phyloP scores from a whole-genome alignment of 1,140 invertebrate species.

The Drosophila bifasciata region DNA sequence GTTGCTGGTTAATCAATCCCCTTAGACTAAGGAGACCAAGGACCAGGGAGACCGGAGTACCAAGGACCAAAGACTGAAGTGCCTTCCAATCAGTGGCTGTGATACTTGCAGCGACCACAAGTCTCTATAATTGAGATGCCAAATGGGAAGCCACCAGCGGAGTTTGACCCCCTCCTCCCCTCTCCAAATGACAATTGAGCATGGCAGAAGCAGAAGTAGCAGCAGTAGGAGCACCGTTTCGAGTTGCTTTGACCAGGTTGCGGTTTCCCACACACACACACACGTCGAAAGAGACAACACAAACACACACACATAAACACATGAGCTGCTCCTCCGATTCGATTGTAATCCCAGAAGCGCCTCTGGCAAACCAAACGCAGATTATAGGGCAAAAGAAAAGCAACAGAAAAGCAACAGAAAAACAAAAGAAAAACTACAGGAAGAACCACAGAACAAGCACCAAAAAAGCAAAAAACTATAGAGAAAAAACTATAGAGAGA shows the following conservation, averaged over 20 bases:
- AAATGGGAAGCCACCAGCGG: conserved; percentile 19
- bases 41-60: too few relatives aligned
- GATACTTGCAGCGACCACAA: conserved; percentile 50
- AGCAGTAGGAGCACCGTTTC: conserved; percentile 40
- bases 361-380: conserved; percentile 51
- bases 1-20: conserved; percentile 13
- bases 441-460: too few relatives aligned
- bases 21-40: background rate
- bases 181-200: conserved; percentile 49
- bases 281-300: background rate
- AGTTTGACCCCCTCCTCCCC: too few relatives aligned
- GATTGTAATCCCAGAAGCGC: conserved; percentile 68
- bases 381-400: conserved; percentile 52
- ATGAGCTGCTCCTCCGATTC: background rate
- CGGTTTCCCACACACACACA: conserved; percentile 57
- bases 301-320: conserved; percentile 1
- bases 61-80: conserved; percentile 24
- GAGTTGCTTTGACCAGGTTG: conserved; percentile 60
- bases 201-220: background rate
- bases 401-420: conserved; percentile 5
- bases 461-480: conserved; percentile 7
- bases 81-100: conserved; percentile 32
- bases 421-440: background rate
- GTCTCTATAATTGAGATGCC: conserved; percentile 68
- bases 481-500: background rate